phyloP scores from a whole-genome alignment of 2,888 invertebrate genomes.

The Tridacna gigas region DNA sequence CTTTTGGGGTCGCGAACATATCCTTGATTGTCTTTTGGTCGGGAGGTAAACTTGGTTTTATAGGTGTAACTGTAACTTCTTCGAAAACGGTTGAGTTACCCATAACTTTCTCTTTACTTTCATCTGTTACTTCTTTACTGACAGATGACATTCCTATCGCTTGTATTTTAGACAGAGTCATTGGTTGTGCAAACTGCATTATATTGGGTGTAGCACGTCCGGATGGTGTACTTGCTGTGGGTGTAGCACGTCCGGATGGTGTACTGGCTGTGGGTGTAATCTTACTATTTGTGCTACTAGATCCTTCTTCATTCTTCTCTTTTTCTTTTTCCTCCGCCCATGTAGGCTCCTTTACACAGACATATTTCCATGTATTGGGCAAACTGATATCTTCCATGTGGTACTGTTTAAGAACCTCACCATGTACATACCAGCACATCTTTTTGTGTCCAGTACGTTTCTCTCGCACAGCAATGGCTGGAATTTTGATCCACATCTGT shows the following conservation, averaged over 20 bases:
- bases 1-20: slow-evolving; percentile 46
- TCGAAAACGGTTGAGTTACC: not conserved
- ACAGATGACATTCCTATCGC: slow-evolving; percentile 55
- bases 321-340: slow-evolving; percentile 42
- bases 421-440: slow-evolving; percentile 89
- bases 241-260: slow-evolving; percentile 43
- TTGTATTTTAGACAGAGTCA: slow-evolving; percentile 68
- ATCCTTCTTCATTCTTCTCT: slow-evolving; percentile 18
- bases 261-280: slow-evolving; percentile 23
- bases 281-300: slow-evolving; percentile 15
- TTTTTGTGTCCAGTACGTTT: slow-evolving; percentile 87
- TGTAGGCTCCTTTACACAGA: slow-evolving; percentile 65
- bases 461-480: slow-evolving; percentile 88
- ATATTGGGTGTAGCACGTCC: slow-evolving; percentile 67
- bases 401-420: slow-evolving; percentile 87
- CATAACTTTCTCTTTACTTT: slow-evolving; percentile 14
- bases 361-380: slow-evolving; percentile 88
- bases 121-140: slow-evolving; percentile 20
- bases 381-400: slow-evolving; percentile 86
- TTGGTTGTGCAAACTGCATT: slow-evolving; percentile 70
- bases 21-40: slow-evolving; percentile 60
- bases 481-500: slow-evolving; percentile 85
- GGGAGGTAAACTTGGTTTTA: slow-evolving; percentile 27
- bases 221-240: slow-evolving; percentile 26
- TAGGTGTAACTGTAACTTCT: slow-evolving; percentile 1